These are phyloP conservation scores for Trypoxylon attenuatum DNA, from an alignment of 2,888 invertebrate genomes.

Conservation along the genomic window DNA sequence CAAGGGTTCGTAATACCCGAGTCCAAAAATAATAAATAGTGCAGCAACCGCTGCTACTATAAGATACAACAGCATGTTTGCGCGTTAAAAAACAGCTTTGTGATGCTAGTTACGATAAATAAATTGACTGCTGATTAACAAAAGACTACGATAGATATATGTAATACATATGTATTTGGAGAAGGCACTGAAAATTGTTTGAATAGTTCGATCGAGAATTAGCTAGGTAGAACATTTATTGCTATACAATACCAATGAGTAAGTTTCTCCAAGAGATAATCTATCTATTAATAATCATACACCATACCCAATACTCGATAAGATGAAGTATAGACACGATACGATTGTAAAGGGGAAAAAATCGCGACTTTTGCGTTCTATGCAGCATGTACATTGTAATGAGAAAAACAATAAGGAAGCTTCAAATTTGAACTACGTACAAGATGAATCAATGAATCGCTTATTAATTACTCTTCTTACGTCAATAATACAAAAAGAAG, in stretches of 20 bases:
- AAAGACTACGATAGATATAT: not conserved
- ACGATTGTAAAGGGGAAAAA: too few species aligned
- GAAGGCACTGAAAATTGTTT: not conserved
- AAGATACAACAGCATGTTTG: conserved; percentile 55
- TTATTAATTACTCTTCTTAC: too few species aligned
- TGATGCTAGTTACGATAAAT: conserved; percentile 16
- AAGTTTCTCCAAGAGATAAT: conserved; percentile 5
- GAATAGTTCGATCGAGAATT: conserved; percentile 4
- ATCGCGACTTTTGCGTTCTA: too few species aligned
- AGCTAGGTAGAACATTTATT: conserved; percentile 21
- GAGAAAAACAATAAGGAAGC: too few species aligned
- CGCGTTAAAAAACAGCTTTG: conserved; percentile 20
- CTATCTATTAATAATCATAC: not conserved
- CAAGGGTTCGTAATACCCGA: conserved; percentile 47
- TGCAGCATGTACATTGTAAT: too few species aligned
- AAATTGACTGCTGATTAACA: conserved; percentile 21
- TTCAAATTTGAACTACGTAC: too few species aligned
- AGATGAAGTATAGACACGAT: too few species aligned
- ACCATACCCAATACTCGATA: too few species aligned
- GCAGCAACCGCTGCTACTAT: conserved; percentile 49
- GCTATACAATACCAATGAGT: conserved; percentile 24
- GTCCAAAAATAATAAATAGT: conserved; percentile 60
- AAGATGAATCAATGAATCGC: too few species aligned
- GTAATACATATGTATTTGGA: not conserved
- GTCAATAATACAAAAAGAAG: too few species aligned